Percentiles rank a stretch among this genome's conserved stretches.
These are phyloP conservation scores for Tupiocoris notatus DNA, from an alignment of 2,888 invertebrate genomes.

Conservation along the genomic window DNA sequence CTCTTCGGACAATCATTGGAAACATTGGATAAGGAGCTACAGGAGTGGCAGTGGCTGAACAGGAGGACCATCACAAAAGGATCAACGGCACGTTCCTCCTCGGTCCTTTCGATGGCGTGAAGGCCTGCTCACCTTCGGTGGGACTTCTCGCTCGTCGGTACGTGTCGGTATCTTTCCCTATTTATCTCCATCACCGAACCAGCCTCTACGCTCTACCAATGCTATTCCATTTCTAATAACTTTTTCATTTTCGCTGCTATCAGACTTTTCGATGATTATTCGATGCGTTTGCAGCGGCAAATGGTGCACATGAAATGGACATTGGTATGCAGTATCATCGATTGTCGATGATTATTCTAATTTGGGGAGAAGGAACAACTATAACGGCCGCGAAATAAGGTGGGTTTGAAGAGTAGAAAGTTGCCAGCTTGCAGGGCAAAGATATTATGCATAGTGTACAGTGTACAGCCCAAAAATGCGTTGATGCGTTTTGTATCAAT, in stretches of 20 bases:
- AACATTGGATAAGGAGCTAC: not conserved
- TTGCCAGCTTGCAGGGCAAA: too few species aligned
- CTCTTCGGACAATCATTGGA: not conserved
- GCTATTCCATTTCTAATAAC: not conserved
- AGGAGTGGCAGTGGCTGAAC: not conserved
- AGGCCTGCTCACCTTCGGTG: constrained; percentile 13
- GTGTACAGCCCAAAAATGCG: too few species aligned
- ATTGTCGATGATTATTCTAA: too few species aligned
- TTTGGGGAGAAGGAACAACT: too few species aligned
- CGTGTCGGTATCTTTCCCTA: constrained; percentile 28
- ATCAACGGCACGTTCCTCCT: constrained; percentile 15
- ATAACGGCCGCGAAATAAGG: too few species aligned
- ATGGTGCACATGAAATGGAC: too few species aligned
- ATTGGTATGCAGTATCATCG: too few species aligned
- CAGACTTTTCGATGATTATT: too few species aligned
- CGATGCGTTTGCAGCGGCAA: too few species aligned
- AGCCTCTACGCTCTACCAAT: not conserved
- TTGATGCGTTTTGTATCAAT: too few species aligned
- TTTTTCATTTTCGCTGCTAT: not conserved
- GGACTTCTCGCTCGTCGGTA: not conserved
- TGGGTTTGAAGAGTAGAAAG: too few species aligned
- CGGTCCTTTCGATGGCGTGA: constrained; percentile 11
- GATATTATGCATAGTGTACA: too few species aligned
- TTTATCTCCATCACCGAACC: not conserved
- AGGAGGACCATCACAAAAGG: constrained; percentile 15